Conservation (phyloP, 2,113 vertebrate genomes). For the Neodontobutis hainanensis region DNA sequence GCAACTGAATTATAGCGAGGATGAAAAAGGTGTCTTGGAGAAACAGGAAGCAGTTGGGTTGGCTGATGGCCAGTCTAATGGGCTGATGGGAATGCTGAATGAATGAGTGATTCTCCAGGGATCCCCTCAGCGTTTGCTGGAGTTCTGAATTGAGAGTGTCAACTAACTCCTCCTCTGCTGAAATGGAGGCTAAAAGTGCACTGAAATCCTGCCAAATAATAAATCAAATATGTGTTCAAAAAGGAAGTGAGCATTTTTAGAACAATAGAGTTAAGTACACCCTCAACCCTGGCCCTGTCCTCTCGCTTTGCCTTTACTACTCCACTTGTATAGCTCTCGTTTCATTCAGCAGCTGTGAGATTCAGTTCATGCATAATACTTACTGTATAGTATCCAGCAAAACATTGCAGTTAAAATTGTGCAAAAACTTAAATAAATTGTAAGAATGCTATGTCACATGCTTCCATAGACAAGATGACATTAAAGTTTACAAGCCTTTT, state of each 20-base stretch:
- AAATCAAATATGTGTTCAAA: conserved; percentile 78
- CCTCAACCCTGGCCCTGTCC: conserved; percentile 55
- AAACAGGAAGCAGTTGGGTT: conserved; percentile 74
- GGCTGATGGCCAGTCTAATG: conserved; percentile 78
- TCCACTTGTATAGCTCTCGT: conserved; percentile 11
- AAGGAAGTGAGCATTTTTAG: conserved; percentile 74
- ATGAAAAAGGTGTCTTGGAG: conserved; percentile 69
- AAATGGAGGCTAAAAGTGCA: conserved; percentile 74
- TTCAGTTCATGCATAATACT: neutral
- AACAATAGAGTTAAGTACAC: conserved; percentile 70
- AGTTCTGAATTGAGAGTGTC: conserved; percentile 74
- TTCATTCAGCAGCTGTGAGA: conserved; percentile 14
- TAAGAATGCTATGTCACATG: too few relatives aligned
- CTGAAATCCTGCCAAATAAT: conserved; percentile 77
- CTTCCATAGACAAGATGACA: too few relatives aligned
- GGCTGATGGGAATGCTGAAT: conserved; percentile 75
- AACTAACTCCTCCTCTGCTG: conserved; percentile 70
- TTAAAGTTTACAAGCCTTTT: too few relatives aligned
- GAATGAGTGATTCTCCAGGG: conserved; percentile 71
- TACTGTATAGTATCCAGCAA: neutral
- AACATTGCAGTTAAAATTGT: too few relatives aligned
- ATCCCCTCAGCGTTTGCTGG: conserved; percentile 57
- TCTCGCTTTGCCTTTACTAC: conserved; percentile 5
- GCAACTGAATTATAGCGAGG: conserved; percentile 72
- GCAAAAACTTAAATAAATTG: too few relatives aligned